These are phyloP conservation scores for Styela plicata DNA, from an alignment of 23 tunicate genomes.

Conservation along the genomic window DNA sequence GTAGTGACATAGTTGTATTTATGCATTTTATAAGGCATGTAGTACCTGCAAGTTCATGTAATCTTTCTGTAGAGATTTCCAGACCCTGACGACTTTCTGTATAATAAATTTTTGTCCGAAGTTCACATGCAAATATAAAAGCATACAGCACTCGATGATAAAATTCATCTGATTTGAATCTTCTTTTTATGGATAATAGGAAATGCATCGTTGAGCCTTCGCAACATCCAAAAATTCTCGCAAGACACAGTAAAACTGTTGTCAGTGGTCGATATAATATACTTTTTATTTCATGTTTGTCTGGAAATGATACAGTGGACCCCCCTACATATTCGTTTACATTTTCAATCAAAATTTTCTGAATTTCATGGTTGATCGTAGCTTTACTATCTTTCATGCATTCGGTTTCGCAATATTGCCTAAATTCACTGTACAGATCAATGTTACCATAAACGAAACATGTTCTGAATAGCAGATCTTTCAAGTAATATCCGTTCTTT, in stretches of 20 bases:
- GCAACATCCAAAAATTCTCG: background rate
- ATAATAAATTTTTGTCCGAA: background rate
- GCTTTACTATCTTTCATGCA: background rate
- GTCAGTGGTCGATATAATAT: background rate
- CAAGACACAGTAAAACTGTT: background rate
- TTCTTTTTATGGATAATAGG: no score
- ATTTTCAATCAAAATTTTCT: background rate
- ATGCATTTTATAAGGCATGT: background rate
- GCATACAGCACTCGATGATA: background rate
- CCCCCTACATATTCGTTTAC: background rate
- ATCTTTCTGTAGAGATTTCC: background rate
- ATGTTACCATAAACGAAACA: conserved; percentile 37
- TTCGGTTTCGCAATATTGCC: background rate
- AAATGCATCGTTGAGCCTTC: background rate
- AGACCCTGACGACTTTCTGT: background rate
- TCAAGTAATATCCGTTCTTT: conserved; percentile 29
- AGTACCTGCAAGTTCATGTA: background rate
- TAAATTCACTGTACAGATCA: conserved; percentile 12
- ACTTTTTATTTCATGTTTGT: background rate
- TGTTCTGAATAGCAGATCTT: conserved; percentile 33
- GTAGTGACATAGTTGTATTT: background rate
- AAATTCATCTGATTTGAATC: background rate
- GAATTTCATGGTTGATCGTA: background rate
- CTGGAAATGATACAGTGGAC: background rate
- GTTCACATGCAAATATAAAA: background rate